Evolutionary conservation across 2,888 invertebrate species (phyloP).

Genomic region (Lapara coniferarum): DNA sequence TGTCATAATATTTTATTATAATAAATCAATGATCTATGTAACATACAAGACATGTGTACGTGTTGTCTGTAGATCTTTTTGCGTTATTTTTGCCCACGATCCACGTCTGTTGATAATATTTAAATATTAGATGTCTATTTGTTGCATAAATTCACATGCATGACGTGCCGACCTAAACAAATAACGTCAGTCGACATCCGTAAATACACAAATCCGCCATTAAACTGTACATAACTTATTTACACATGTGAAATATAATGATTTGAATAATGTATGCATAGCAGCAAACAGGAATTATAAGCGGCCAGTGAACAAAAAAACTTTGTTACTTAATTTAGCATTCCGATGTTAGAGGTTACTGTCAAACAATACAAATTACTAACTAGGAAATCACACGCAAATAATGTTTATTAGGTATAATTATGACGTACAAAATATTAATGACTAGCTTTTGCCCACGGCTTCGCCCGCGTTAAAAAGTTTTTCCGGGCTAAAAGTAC

Average conservation of each 20-base stretch:
- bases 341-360: slow-evolving; percentile 28
- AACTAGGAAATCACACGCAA: not conserved
- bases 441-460: too few species aligned
- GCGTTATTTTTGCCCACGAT: not conserved
- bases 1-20: too few species aligned
- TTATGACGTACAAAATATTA: not conserved
- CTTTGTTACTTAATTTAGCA: not conserved
- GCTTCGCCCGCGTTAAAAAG: too few species aligned
- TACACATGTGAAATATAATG: not conserved
- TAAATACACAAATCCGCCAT: not conserved
- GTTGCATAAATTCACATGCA: not conserved
- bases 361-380: slow-evolving; percentile 46
- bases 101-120: not conserved
- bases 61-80: too few species aligned
- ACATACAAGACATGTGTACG: too few species aligned
- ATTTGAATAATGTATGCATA: slow-evolving; percentile 3
- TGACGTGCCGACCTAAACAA: slow-evolving; percentile 2
- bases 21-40: too few species aligned
- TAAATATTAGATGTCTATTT: not conserved
- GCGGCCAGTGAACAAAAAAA: not conserved
- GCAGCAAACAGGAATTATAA: not conserved
- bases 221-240: not conserved
- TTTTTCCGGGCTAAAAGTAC: too few species aligned
- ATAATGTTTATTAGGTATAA: not conserved
- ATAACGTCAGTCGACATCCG: not conserved